These are phyloP conservation scores for Vesta saturnalis DNA, from an alignment of 2,888 invertebrate genomes.

Conservation along the genomic window DNA sequence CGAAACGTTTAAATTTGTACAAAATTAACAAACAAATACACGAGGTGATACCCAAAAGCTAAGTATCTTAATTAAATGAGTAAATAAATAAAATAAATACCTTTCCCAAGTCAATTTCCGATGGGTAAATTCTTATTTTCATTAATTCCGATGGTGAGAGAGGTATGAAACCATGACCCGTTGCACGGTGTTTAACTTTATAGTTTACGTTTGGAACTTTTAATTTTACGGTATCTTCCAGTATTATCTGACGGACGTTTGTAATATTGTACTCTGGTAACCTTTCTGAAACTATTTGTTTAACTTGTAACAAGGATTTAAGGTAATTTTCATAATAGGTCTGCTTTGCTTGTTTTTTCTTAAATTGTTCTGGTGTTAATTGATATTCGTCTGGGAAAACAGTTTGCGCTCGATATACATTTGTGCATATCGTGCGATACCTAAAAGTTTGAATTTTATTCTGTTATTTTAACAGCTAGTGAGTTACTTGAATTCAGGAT, in stretches of 20 bases:
- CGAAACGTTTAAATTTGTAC: too few relatives aligned
- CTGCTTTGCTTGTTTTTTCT: background rate
- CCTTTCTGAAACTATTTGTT: too few relatives aligned
- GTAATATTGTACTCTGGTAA: background rate
- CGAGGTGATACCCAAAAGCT: background rate
- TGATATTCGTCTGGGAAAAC: slow-evolving; percentile 12
- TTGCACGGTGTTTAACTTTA: background rate
- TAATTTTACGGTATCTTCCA: background rate
- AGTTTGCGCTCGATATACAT: slow-evolving; percentile 40
- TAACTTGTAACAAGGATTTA: too few relatives aligned
- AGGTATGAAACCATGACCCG: slow-evolving; percentile 44
- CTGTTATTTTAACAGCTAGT: background rate
- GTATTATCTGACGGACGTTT: background rate
- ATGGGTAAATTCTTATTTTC: slow-evolving; percentile 58
- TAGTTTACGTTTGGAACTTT: slow-evolving; percentile 1
- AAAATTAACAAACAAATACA: background rate
- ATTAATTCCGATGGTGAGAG: slow-evolving; percentile 60
- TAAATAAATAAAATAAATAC: slow-evolving; percentile 39
- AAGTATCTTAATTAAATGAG: too few relatives aligned
- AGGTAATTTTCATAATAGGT: background rate
- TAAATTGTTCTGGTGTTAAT: slow-evolving; percentile 4
- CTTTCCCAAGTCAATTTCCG: slow-evolving; percentile 50
- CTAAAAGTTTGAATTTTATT: slow-evolving; percentile 36
- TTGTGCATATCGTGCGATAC: slow-evolving; percentile 55
- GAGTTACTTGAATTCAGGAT: slow-evolving; percentile 32